Conservation (phyloP, 2,797 vertebrate genomes). For the Hippoglossus hippoglossus region DNA sequence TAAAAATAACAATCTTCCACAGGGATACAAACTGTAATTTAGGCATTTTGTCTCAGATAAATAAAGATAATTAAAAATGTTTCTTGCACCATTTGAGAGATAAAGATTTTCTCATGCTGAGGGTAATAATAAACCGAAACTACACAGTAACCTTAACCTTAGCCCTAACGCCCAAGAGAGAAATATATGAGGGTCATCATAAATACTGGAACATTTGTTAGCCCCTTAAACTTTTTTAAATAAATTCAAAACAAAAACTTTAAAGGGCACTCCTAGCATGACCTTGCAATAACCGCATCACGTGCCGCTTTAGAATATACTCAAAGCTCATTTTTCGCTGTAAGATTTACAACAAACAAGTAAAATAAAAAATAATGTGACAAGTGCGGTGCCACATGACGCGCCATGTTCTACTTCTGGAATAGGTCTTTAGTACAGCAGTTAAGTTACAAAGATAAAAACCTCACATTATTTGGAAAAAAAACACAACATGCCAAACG, state of each 20-base stretch:
- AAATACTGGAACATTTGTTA: background rate
- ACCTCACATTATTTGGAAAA: constrained; percentile 38
- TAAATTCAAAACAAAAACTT: background rate
- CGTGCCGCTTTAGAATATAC: background rate
- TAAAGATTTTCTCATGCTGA: too few relatives aligned
- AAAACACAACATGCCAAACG: constrained; percentile 35
- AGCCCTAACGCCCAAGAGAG: too few relatives aligned
- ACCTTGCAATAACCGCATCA: background rate
- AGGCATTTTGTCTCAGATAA: background rate
- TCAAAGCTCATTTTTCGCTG: background rate
- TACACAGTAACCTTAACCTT: too few relatives aligned
- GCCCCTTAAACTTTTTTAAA: background rate
- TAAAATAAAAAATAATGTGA: constrained; percentile 4
- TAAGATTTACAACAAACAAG: constrained; percentile 1
- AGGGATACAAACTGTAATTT: background rate
- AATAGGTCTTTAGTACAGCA: constrained; percentile 33
- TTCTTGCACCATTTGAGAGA: background rate
- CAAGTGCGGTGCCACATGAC: background rate
- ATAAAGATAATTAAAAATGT: background rate
- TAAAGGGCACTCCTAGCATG: background rate
- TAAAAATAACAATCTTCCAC: background rate
- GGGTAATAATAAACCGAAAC: too few relatives aligned
- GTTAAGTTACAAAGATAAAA: constrained; percentile 19
- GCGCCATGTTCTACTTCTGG: constrained; percentile 6
- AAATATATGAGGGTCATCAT: background rate